Base-by-base conservation (phyloP, 2,797 vertebrate genomes). In the Oreonectes daqikongensis region DNA sequence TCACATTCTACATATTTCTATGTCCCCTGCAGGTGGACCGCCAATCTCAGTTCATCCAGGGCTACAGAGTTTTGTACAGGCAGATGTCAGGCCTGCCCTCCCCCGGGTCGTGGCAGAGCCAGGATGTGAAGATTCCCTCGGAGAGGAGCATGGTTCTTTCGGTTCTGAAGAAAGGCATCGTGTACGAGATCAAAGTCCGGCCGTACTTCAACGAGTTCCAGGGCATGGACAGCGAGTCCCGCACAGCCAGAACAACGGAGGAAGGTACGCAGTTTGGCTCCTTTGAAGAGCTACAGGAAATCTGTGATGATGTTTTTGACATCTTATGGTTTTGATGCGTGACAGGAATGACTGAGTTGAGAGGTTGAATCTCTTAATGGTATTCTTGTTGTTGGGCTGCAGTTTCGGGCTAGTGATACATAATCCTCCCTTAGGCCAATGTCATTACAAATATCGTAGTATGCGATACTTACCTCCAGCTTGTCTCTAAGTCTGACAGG, bases 201-300 rank as follows among this genome's bases (percentile, higher is more conserved):
- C 98, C 98, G 0, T 99, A 97, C 81, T 99, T 99, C 91, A 99
- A 99, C 70, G 98, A 99, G 79, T 99, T 99, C 86, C 98, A 99
- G 82, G 98, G 97, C 80, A 97, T 98, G 94, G 98, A 99, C 89
- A 98, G 97, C 32, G 98, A 99, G 79, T 94, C 96, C 40, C 95
- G 96, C 89, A 95, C 94, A 0, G 94, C 95, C 1, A 93, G 95
- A 74, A 99, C 97, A 12, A 95, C 94, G 0, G 97, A 99, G 72
- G 97, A 99, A 95, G 97, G 97, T 99, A 89, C 42, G 48, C 2
- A 1, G 6, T 5, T 66, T 14, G 46, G 6, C 14, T 74, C 12
- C 11, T 61, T 68, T 60, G 18, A 59, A 57, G 26, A 32, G 1
- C 38, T 48, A 26, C 20, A 69, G 15, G 15, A 46, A 18, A 59